Evolutionary conservation across 2,888 invertebrate genomes (phyloP), one percentile per base, ranked within the genome.

Genomic region (Pristionchus fissidentatus): DNA sequence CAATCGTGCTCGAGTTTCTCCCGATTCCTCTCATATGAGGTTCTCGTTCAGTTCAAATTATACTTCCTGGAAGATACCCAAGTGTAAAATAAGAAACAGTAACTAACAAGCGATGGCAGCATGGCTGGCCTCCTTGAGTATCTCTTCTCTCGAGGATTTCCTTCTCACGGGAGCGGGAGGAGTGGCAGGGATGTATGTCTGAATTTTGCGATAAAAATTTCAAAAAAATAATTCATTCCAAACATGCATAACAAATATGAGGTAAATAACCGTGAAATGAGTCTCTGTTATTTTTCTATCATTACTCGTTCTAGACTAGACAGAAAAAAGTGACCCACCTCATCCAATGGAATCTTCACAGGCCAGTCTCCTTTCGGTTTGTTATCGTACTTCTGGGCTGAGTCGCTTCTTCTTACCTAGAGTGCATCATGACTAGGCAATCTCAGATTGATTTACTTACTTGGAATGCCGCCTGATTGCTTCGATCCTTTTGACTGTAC

Each of bases 101-200:
- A 5, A 78, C 78, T 78, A 35, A 78, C 78, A 35, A 10, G 78
- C 78, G 22, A 78, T 78, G 55, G 55, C 78, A 35, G 78, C 78
- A 0, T 55, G 78, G 55, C 78, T 78, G 1, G 78, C 78, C 32
- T 78, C 78, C 78, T 78, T 78, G 35, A 78, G 19, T 22, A 55
- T 78, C 38, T 78, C 78, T 41, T 78, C 78, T 55, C 78, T 52
- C 35, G 78, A 55, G 26, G 38, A 41, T 55, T 55, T 78, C 52
- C 78, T 52, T 75, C 75, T 43, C 15, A 75, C 15, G 43, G 75
- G 75, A 32, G 75, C 43, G 15, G 75, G 66, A 38, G 66, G 66
- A 66, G 66, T 66, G 13, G 41, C 66, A 38, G 66, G 66, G n/a
- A 38, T 38, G 41, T 66, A 66, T n/a, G n/a, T n/a, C 66, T 38